A percentile compares a stretch with the other conserved stretches of the same genome.
Conservation (phyloP, 1,140 invertebrate genomes). For the Drosophila suzukii region DNA sequence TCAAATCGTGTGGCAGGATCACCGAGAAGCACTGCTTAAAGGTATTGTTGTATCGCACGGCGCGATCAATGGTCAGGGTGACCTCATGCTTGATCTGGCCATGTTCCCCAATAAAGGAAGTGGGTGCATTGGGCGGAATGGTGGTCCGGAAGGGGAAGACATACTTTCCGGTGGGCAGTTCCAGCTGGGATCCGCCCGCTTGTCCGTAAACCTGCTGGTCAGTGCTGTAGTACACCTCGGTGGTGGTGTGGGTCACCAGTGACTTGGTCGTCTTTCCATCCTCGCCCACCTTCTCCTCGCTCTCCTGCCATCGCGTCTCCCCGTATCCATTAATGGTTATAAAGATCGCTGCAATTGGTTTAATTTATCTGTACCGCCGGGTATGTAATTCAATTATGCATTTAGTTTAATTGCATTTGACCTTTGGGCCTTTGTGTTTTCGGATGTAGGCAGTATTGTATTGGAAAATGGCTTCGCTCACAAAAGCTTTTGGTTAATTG, state of each 20-base stretch:
- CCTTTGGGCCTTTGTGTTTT: conserved; percentile 25
- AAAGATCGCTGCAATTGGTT: conserved; percentile 85
- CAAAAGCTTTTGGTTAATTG: conserved; percentile 12
- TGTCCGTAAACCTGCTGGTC: conserved; percentile 73
- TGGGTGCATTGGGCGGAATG: conserved; percentile 87
- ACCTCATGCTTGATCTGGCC: conserved; percentile 89
- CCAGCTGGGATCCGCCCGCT: conserved; percentile 85
- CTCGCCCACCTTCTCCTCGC: conserved; percentile 85
- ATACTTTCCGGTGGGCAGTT: conserved; percentile 86
- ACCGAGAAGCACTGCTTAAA: conserved; percentile 90
- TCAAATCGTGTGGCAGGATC: conserved; percentile 90
- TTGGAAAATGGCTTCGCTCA: conserved; percentile 12
- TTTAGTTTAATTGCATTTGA: conserved; percentile 56
- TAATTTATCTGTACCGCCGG: conserved; percentile 49
- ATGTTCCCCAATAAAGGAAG: conserved; percentile 90
- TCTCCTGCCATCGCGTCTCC: conserved; percentile 86
- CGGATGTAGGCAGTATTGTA: conserved; percentile 11
- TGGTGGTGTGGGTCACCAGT: conserved; percentile 61
- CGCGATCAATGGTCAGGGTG: conserved; percentile 88
- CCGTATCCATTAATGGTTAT: conserved; percentile 87
- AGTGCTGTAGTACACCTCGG: conserved; percentile 70
- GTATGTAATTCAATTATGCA: conserved; percentile 56
- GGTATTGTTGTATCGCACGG: conserved; percentile 91
- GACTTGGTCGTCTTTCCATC: conserved; percentile 78
- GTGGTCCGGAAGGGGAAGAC: conserved; percentile 86